Conservation (phyloP, 2,113 vertebrate species). For the Neolamprologus tretocephalus region DNA sequence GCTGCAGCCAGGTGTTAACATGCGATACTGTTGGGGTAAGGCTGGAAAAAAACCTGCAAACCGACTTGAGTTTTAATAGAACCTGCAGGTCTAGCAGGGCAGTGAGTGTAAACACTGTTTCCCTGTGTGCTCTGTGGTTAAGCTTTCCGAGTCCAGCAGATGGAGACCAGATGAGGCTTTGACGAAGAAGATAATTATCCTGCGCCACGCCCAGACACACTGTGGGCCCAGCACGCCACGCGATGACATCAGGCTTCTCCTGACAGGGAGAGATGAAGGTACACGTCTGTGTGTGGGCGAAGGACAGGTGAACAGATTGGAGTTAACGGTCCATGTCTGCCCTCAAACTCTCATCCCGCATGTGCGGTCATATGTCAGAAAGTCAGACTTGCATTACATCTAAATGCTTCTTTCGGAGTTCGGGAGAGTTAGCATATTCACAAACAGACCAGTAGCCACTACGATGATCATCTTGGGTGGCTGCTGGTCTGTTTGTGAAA, state of each 20-base stretch:
- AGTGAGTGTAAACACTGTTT: background rate
- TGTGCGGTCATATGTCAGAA: background rate
- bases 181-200: slow-evolving; percentile 38
- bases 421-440: background rate
- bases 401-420: background rate
- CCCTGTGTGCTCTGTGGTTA: background rate
- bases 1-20: background rate
- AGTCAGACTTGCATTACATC: background rate
- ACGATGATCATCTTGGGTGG: background rate
- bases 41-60: background rate
- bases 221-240: background rate
- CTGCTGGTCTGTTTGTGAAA: background rate
- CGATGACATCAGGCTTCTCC: slow-evolving; percentile 3
- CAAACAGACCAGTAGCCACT: background rate
- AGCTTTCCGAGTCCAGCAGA: slow-evolving; percentile 25
- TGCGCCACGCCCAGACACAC: slow-evolving; percentile 26
- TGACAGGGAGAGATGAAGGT: background rate
- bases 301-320: background rate
- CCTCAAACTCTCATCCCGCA: background rate
- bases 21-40: background rate
- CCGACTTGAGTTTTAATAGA: background rate
- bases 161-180: slow-evolving; percentile 47
- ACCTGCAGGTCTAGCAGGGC: background rate
- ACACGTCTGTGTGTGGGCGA: background rate
- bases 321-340: background rate